Conservation (phyloP, 2,797 vertebrate genomes). For the Enteromius argenteus region DNA sequence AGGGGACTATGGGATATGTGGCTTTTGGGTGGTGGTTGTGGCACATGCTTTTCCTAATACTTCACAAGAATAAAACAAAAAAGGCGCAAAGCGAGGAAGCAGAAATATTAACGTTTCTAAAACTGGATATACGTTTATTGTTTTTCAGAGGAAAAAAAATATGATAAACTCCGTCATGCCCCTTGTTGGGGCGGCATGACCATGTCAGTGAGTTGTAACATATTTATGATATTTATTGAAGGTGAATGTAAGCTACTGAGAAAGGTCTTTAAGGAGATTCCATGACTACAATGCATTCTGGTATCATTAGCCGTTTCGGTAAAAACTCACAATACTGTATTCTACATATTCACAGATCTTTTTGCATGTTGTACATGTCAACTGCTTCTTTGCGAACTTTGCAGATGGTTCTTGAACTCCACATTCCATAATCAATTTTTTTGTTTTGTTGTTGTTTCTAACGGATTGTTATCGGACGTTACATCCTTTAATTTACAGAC, state of each 20-base stretch:
- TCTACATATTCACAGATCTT: slow-evolving; percentile 73
- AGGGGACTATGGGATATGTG: slow-evolving; percentile 71
- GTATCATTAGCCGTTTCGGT: slow-evolving; percentile 76
- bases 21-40: slow-evolving; percentile 57
- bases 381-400: slow-evolving; percentile 72
- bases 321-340: slow-evolving; percentile 79
- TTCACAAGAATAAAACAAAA: slow-evolving; percentile 30
- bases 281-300: slow-evolving; percentile 61
- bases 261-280: slow-evolving; percentile 68
- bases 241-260: slow-evolving; percentile 87
- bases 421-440: slow-evolving; percentile 55
- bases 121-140: slow-evolving; percentile 61
- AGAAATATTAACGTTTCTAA: slow-evolving; percentile 61
- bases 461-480: slow-evolving; percentile 64
- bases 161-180: slow-evolving; percentile 60
- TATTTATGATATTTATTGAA: slow-evolving; percentile 90
- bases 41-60: slow-evolving; percentile 62
- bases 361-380: slow-evolving; percentile 74
- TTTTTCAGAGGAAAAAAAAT: slow-evolving; percentile 61
- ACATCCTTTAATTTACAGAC: slow-evolving; percentile 78
- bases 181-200: slow-evolving; percentile 54
- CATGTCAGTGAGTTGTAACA: slow-evolving; percentile 67
- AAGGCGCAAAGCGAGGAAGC: slow-evolving; percentile 53
- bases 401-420: slow-evolving; percentile 51
- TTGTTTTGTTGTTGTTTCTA: slow-evolving; percentile 22